Conservation (phyloP, 2,797 vertebrate species). For the Sardinella longiceps region DNA sequence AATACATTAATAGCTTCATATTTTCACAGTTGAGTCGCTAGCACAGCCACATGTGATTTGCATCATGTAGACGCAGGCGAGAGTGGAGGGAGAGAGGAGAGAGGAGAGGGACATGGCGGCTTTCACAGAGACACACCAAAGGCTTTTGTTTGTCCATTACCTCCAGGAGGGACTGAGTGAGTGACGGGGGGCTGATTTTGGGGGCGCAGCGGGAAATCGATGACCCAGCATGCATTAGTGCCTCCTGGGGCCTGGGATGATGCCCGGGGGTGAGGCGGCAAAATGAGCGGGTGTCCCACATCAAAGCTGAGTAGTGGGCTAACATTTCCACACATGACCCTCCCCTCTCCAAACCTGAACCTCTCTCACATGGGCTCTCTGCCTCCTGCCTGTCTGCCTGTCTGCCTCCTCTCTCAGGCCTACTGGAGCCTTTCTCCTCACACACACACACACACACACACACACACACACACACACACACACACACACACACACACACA, state of each 20-base stretch:
- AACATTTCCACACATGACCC: background rate
- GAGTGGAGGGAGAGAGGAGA: background rate
- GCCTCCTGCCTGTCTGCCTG: background rate
- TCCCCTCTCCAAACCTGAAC: background rate
- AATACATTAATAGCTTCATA: background rate
- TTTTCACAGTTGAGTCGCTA: background rate
- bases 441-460: background rate
- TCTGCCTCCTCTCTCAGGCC: background rate
- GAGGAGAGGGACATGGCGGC: background rate
- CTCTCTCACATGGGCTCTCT: background rate
- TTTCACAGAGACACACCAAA: background rate
- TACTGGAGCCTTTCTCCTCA: background rate
- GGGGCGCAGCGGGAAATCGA: background rate
- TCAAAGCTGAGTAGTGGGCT: background rate
- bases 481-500: background rate
- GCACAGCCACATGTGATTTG: background rate
- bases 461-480: background rate
- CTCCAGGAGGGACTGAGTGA: background rate
- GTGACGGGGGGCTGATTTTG: background rate
- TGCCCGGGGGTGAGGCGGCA: background rate
- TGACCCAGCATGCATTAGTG: conserved; percentile 19
- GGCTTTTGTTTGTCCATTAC: conserved; percentile 19
- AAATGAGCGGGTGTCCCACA: background rate
- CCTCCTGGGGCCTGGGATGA: background rate
- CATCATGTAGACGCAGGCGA: background rate